A percentile compares a stretch with the other conserved stretches of the same genome.
Evolutionary conservation across 2,888 invertebrate species (phyloP).

Genomic region (Camponotus fellah): DNA sequence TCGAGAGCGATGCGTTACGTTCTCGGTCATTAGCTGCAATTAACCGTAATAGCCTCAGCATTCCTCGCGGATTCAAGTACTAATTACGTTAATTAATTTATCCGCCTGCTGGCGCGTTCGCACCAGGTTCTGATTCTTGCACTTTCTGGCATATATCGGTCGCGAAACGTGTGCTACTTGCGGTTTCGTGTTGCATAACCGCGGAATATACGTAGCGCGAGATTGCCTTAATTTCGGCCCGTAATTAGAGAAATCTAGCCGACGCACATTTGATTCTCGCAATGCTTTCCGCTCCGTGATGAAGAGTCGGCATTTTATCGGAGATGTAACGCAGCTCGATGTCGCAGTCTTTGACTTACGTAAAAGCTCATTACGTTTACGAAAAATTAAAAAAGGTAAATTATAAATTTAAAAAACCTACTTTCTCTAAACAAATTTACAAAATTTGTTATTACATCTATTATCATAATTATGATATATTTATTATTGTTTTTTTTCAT

Average conservation of each 20-base stretch:
- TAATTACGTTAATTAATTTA: constrained; percentile 79
- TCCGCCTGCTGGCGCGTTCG: constrained; percentile 53
- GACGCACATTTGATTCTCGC: neutral
- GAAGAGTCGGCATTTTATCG: neutral
- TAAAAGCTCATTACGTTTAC: neutral
- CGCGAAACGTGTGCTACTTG: neutral
- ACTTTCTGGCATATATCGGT: constrained; percentile 10
- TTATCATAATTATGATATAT: neutral
- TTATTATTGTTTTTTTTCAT: neutral
- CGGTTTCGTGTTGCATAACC: constrained; percentile 15
- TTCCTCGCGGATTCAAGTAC: constrained; percentile 77
- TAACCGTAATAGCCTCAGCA: constrained; percentile 73
- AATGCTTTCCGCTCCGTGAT: neutral
- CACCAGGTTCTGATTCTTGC: constrained; percentile 53
- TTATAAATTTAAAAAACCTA: constrained; percentile 6
- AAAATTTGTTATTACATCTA: neutral
- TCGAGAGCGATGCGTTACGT: constrained; percentile 62
- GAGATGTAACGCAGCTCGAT: neutral
- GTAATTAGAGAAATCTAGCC: constrained; percentile 10
- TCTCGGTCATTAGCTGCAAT: constrained; percentile 72
- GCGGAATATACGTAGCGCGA: neutral
- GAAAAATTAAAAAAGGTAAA: constrained; percentile 4
- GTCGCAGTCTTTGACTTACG: neutral
- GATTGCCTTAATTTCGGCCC: neutral
- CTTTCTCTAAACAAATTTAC: neutral